A percentile compares a stretch with the other conserved stretches of the same genome.
These are phyloP conservation scores for Macrobrachium rosenbergii DNA, from an alignment of 1,140 invertebrate genomes.

Conservation along the genomic window DNA sequence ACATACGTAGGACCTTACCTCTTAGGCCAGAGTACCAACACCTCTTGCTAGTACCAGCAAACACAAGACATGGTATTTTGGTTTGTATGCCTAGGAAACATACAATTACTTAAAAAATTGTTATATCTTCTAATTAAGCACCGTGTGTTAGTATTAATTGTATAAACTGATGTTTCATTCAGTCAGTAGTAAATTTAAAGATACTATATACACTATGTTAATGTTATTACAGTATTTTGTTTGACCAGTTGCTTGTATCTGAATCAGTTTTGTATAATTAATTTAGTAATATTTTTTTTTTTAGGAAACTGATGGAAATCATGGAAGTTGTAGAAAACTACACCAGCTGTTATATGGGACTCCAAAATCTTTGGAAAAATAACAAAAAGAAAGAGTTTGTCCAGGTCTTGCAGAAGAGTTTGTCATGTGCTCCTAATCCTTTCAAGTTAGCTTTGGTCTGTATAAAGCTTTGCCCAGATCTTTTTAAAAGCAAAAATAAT, in stretches of 20 bases:
- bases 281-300: conserved; percentile 10
- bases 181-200: too few relatives aligned
- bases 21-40: too few relatives aligned
- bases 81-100: too few relatives aligned
- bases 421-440: conserved; percentile 13
- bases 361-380: conserved; percentile 29
- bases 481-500: conserved; percentile 37
- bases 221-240: too few relatives aligned
- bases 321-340: conserved; percentile 29
- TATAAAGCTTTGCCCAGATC: conserved; percentile 37
- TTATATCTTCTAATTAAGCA: too few relatives aligned
- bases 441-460: conserved; percentile 25
- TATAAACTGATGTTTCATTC: too few relatives aligned
- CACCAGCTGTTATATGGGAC: conserved; percentile 15
- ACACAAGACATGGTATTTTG: too few relatives aligned
- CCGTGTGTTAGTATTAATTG: too few relatives aligned
- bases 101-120: too few relatives aligned
- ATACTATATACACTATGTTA: too few relatives aligned
- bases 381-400: conserved; percentile 34
- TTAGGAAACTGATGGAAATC: conserved; percentile 10
- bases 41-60: too few relatives aligned
- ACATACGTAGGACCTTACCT: too few relatives aligned
- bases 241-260: background rate
- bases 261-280: background rate
- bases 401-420: background rate